Base-by-base conservation (phyloP, 2,797 vertebrate genomes). In the Galaxias olidus region DNA sequence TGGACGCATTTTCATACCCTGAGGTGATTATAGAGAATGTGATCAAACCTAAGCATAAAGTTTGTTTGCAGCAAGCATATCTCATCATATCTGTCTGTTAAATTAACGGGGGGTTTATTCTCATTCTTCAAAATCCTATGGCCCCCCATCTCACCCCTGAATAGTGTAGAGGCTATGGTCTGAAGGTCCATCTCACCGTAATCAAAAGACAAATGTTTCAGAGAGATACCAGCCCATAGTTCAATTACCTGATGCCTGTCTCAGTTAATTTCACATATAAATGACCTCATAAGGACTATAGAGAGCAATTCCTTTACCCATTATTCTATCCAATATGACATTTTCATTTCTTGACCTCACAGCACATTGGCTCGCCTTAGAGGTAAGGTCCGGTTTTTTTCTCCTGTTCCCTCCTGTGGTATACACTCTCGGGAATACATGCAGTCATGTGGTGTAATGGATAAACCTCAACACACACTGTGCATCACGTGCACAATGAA, bases 241-340 rank as follows among this genome's bases (percentile, higher is more conserved):
- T 88, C 84, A 86, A 88, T 91, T 89, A 90, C 85, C 83, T 83
- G 76, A 85, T 76, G 78, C 85, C 77, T 76, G 78, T 83, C 83
- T 81, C 75, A 77, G 74, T 87, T 87, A 89, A 91, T 90, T 88
- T 89, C 88, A 90, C 84, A 84, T 82, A 86, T 83, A 87, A 90
- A 79, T 84, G 85, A 84, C 79, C 81, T 81, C 79, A 79, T 59
- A 9, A 56, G 71, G 64, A 72, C 82, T 81, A 81, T 88, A 84
- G 82, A 86, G 83, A 79, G 82, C 72, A 79, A 77, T 84, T 78
- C 84, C 70, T 74, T 85, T 84, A 76, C 69, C 75, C 60, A 81
- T 87, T 75, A 86, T 86, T 84, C 81, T 72, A 71, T 6, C 44
- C 67, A 67, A 73, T 86, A 77, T 81, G 84, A 78, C 83, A 75